These are phyloP conservation scores for Molothrus ater DNA, from an alignment of 2,797 vertebrate genomes.

Conservation along the genomic window DNA sequence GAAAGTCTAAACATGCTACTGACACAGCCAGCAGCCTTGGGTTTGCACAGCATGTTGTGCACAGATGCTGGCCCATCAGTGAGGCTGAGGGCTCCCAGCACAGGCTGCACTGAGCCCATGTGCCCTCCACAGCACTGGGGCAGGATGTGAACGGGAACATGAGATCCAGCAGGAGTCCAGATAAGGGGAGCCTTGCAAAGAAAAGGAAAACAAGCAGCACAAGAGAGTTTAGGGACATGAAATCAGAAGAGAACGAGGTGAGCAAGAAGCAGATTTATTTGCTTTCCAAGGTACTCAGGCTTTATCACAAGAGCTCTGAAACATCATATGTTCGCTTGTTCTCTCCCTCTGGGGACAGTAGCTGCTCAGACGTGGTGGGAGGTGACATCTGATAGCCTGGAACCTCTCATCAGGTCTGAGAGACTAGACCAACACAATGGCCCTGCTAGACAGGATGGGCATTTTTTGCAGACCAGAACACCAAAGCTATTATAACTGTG, in stretches of 20 bases:
- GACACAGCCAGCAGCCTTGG: background rate
- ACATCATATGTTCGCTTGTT: rapidly evolving
- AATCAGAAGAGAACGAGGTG: background rate
- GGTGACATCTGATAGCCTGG: background rate
- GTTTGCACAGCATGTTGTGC: background rate
- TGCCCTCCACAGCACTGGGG: background rate
- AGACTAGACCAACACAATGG: background rate
- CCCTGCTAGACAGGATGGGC: slow-evolving; percentile 8
- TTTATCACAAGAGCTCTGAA: background rate
- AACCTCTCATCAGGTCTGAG: background rate
- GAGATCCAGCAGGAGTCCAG: background rate
- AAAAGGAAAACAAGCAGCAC: background rate
- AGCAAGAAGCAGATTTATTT: background rate
- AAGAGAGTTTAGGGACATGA: background rate
- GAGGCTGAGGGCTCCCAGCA: background rate
- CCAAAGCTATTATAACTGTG: background rate
- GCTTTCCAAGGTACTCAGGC: background rate
- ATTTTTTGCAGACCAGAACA: slow-evolving; percentile 10
- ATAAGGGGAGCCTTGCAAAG: background rate
- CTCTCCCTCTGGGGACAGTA: background rate
- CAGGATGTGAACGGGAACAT: background rate
- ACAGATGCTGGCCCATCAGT: rapidly evolving
- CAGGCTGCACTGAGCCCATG: rapidly evolving
- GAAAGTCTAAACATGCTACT: background rate
- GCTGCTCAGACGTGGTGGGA: background rate